Percentiles rank a stretch among this genome's conserved stretches.
Evolutionary conservation across 2,888 invertebrate genomes (phyloP).

Genomic region (Beris morrisii): DNA sequence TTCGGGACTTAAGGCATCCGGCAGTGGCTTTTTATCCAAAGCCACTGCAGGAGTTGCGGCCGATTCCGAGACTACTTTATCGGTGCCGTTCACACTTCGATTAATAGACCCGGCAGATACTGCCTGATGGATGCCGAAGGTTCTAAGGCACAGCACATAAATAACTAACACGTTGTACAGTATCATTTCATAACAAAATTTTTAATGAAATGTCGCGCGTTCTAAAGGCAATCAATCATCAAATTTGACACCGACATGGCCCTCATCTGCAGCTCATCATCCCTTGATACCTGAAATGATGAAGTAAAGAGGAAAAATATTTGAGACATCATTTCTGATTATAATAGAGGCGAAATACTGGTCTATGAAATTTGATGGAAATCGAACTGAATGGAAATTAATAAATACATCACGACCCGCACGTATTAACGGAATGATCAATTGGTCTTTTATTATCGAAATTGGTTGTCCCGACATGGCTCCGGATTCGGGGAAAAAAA

Average conservation of each 20-base stretch:
- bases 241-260: slow-evolving; percentile 29
- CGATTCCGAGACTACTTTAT: slow-evolving; percentile 10
- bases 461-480: slow-evolving; percentile 15
- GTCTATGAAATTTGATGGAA: neutral
- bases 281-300: slow-evolving; percentile 25
- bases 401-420: slow-evolving; percentile 33
- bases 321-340: slow-evolving; percentile 7
- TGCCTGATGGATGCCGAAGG: slow-evolving; percentile 29
- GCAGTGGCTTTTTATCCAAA: slow-evolving; percentile 8
- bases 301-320: slow-evolving; percentile 29
- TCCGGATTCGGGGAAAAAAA: too few relatives aligned
- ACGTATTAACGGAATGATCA: slow-evolving; percentile 28
- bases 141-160: slow-evolving; percentile 37
- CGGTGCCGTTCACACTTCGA: slow-evolving; percentile 19
- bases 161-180: slow-evolving; percentile 36
- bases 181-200: slow-evolving; percentile 35
- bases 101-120: slow-evolving; percentile 28
- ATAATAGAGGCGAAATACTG: neutral
- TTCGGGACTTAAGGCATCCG: slow-evolving; percentile 27
- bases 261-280: slow-evolving; percentile 24
- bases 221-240: slow-evolving; percentile 25
- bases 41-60: neutral
- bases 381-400: slow-evolving; percentile 2
- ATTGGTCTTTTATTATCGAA: slow-evolving; percentile 27
- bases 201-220: slow-evolving; percentile 27